These are phyloP conservation scores for Prolemur simus DNA, from an alignment of 2,113 vertebrate genomes.

Conservation along the genomic window DNA sequence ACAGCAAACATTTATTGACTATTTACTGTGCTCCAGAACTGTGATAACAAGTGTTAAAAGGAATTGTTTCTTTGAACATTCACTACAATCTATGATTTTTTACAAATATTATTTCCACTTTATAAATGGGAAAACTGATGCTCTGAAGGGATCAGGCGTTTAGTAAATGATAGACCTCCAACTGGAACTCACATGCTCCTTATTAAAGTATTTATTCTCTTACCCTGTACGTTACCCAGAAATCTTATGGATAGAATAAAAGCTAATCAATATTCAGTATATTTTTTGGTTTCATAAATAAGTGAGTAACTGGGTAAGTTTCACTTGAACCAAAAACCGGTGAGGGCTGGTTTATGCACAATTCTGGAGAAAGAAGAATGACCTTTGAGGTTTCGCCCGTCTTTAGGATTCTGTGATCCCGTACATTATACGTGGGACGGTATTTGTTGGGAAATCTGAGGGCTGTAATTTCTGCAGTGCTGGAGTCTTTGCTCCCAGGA, in stretches of 20 bases:
- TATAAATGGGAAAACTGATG: not conserved
- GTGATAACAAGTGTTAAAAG: not conserved
- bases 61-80: not conserved
- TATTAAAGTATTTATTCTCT: slow-evolving; percentile 40
- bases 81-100: not conserved
- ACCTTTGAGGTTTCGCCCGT: not conserved
- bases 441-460: slow-evolving; percentile 36
- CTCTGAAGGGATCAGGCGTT: not conserved
- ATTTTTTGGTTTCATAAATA: slow-evolving; percentile 38
- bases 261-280: slow-evolving; percentile 4
- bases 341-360: not conserved
- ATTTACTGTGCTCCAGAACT: not conserved
- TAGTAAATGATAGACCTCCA: not conserved
- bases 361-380: slow-evolving; percentile 42
- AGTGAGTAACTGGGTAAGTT: slow-evolving; percentile 10
- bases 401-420: slow-evolving; percentile 17
- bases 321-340: not conserved
- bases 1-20: not conserved
- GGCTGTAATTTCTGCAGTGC: slow-evolving; percentile 60
- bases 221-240: not conserved
- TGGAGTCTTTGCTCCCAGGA: slow-evolving; percentile 49
- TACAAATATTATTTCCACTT: not conserved
- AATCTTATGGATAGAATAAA: not conserved
- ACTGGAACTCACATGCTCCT: not conserved
- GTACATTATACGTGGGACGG: not conserved